Percentiles rank a stretch among this genome's conserved stretches.
Conservation (phyloP, 2,113 vertebrate species). For the Upupa epops region DNA sequence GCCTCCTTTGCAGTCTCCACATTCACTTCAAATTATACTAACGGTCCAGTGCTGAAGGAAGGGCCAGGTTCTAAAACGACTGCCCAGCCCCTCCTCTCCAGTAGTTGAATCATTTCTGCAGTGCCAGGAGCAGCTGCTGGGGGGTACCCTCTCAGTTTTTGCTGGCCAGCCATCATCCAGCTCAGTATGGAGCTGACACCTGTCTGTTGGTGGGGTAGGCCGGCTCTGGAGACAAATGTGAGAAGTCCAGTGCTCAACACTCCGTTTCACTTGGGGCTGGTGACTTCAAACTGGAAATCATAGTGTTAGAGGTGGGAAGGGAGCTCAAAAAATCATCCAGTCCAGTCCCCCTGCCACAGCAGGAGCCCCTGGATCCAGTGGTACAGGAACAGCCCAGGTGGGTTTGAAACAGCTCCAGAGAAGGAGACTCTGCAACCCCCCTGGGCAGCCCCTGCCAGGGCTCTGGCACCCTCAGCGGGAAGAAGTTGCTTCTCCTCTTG, state of each 20-base stretch:
- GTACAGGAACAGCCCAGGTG: too few species aligned
- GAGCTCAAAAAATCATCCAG: too few species aligned
- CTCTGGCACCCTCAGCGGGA: too few species aligned
- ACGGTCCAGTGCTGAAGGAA: neutral
- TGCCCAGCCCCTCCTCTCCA: neutral
- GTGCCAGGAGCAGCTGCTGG: neutral
- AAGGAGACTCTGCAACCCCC: too few species aligned
- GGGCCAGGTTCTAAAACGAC: neutral
- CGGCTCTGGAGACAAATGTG: neutral
- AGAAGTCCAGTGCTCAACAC: neutral
- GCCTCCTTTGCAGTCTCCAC: neutral
- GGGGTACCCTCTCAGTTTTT: neutral
- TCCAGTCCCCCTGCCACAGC: too few species aligned
- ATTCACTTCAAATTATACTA: neutral
- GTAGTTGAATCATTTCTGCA: rapidly evolving
- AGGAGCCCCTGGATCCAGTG: too few species aligned
- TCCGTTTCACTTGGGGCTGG: neutral
- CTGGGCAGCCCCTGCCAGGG: too few species aligned
- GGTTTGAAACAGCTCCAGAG: too few species aligned
- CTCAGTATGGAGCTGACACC: too few species aligned
- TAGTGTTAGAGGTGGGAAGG: too few species aligned
- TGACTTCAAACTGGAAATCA: neutral
- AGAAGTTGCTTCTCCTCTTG: too few species aligned
- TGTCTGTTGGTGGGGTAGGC: neutral
- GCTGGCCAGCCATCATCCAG: neutral